These are phyloP conservation scores for Spialia ferax DNA, from an alignment of 2,888 invertebrate genomes.

Conservation along the genomic window DNA sequence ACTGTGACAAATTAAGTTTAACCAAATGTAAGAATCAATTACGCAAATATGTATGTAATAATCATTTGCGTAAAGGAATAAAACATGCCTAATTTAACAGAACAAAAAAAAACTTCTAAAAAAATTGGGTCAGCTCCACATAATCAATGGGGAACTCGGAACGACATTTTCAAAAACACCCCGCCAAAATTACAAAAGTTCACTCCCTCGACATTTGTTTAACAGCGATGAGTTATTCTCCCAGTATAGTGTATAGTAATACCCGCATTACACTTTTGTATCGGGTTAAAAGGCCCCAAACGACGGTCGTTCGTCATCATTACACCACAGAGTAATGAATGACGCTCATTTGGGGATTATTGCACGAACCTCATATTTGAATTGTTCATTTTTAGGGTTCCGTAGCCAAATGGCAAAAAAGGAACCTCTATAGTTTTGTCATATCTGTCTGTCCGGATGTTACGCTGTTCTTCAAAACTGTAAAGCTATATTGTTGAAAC, in stretches of 20 bases:
- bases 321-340: conserved; percentile 5
- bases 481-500: too few relatives aligned
- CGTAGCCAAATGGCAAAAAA: too few relatives aligned
- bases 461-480: too few relatives aligned
- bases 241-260: conserved; percentile 5
- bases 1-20: too few relatives aligned
- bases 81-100: too few relatives aligned
- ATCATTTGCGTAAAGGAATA: too few relatives aligned
- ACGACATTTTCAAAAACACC: neutral
- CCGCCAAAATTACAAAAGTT: neutral
- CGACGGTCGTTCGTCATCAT: conserved; percentile 22
- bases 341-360: neutral
- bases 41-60: too few relatives aligned
- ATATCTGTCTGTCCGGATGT: neutral
- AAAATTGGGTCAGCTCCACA: too few relatives aligned
- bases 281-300: conserved; percentile 21
- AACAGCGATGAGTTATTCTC: conserved; percentile 17
- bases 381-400: too few relatives aligned
- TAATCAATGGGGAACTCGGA: neutral
- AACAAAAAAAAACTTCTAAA: too few relatives aligned
- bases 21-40: too few relatives aligned
- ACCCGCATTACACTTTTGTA: conserved; percentile 10
- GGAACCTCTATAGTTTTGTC: too few relatives aligned
- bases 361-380: neutral
- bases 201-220: neutral